Evolutionary conservation across 2,113 vertebrate genomes (phyloP).

Genomic region (Gavialis gangeticus): DNA sequence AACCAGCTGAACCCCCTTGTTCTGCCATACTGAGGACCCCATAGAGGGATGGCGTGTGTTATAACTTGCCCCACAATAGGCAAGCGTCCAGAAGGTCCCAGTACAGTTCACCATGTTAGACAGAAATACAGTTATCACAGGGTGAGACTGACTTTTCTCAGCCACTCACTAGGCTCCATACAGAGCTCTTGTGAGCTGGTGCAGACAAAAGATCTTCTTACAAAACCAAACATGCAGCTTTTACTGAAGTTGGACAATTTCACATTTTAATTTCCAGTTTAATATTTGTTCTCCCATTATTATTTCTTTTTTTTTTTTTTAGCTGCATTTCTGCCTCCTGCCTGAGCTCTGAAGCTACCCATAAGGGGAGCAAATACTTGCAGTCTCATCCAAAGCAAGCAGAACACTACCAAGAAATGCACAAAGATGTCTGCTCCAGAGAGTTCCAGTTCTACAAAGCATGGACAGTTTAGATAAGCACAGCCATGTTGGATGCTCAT

Average conservation of each 20-base stretch:
- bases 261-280: background rate
- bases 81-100: background rate
- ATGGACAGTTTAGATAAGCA: accelerated
- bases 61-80: background rate
- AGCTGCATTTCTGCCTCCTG: background rate
- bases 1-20: too few relatives aligned
- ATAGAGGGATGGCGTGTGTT: background rate
- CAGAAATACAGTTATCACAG: background rate
- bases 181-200: background rate
- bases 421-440: background rate
- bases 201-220: background rate
- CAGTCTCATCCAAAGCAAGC: background rate
- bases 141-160: background rate
- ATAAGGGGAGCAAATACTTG: background rate
- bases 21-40: background rate
- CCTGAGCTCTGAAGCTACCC: background rate
- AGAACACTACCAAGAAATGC: background rate
- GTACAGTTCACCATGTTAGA: background rate
- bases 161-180: background rate
- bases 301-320: background rate
- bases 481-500: background rate
- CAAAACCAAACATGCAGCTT: background rate
- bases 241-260: background rate
- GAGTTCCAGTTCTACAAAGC: background rate
- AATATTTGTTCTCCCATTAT: background rate